Conservation (phyloP, 1,140 invertebrate genomes). For the Acromyrmex heyeri region DNA sequence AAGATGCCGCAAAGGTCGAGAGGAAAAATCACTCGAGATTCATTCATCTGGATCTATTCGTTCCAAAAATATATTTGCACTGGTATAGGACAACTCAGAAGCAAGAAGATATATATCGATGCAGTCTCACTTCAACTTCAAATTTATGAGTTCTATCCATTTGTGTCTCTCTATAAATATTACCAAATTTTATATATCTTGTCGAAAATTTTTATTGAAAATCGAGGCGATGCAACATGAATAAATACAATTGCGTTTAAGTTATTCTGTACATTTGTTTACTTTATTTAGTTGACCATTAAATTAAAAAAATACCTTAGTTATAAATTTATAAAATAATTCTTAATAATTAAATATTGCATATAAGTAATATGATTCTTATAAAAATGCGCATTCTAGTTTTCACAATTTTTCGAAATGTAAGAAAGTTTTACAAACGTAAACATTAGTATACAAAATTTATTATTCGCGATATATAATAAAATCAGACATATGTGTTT, state of each 20-base stretch:
- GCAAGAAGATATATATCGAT: neutral
- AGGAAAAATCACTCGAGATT: slow-evolving; percentile 48
- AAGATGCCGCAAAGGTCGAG: neutral
- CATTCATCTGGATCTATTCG: neutral
- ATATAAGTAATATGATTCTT: neutral
- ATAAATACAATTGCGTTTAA: neutral
- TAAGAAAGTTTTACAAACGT: neutral
- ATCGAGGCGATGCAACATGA: neutral
- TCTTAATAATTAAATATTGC: neutral
- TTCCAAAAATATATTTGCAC: slow-evolving; percentile 5
- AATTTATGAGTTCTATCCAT: neutral
- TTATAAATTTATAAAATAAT: neutral
- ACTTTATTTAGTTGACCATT: neutral
- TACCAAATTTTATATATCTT: neutral
- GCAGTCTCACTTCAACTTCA: neutral
- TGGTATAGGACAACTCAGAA: neutral
- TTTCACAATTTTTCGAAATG: neutral
- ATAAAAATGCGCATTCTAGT: neutral
- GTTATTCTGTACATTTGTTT: neutral
- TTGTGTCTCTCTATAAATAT: neutral
- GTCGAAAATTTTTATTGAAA: neutral
- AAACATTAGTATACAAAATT: neutral
- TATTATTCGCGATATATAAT: neutral
- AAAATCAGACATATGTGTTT: neutral
- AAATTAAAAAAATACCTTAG: neutral